Evolutionary conservation across 2,113 vertebrate genomes (phyloP).

Genomic region (Larimichthys crocea): DNA sequence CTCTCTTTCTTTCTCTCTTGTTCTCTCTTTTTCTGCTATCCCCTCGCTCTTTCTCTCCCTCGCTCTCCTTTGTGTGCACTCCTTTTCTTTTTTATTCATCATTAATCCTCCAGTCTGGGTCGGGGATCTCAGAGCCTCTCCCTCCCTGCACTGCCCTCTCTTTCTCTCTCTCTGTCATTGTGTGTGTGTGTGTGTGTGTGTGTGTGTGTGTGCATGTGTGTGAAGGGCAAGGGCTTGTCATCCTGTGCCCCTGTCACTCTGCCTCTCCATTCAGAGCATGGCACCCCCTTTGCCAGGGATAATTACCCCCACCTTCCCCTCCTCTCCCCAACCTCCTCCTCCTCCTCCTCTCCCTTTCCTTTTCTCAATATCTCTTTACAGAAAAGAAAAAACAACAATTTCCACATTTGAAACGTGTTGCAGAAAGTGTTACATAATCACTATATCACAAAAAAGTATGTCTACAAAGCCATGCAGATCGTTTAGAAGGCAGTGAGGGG

Average conservation of each 20-base stretch:
- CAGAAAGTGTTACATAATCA: slow-evolving; percentile 15
- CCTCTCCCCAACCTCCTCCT: not conserved
- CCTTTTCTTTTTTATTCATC: slow-evolving; percentile 75
- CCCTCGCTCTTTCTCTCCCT: slow-evolving; percentile 44
- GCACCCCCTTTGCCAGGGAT: slow-evolving; percentile 59
- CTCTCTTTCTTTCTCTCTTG: slow-evolving; percentile 40
- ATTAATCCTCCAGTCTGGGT: slow-evolving; percentile 77
- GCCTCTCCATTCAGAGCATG: slow-evolving; percentile 50
- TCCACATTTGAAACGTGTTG: not conserved
- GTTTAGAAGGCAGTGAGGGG: not conserved
- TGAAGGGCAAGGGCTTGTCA: slow-evolving; percentile 61
- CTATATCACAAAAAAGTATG: not conserved
- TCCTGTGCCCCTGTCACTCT: slow-evolving; percentile 56
- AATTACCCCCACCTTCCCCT: slow-evolving; percentile 38
- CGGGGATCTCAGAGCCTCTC: slow-evolving; percentile 68
- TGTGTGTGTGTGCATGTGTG: slow-evolving; percentile 28
- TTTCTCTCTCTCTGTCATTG: slow-evolving; percentile 21
- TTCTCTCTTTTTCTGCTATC: slow-evolving; percentile 15
- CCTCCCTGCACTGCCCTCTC: slow-evolving; percentile 58
- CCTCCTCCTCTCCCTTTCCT: not conserved
- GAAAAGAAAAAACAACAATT: not conserved
- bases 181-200: slow-evolving; percentile 34
- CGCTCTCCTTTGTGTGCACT: slow-evolving; percentile 67
- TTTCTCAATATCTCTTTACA: not conserved
- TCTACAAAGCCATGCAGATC: not conserved